phyloP scores from a whole-genome alignment of 2,888 invertebrate genomes.

The Lottia gigantea region DNA sequence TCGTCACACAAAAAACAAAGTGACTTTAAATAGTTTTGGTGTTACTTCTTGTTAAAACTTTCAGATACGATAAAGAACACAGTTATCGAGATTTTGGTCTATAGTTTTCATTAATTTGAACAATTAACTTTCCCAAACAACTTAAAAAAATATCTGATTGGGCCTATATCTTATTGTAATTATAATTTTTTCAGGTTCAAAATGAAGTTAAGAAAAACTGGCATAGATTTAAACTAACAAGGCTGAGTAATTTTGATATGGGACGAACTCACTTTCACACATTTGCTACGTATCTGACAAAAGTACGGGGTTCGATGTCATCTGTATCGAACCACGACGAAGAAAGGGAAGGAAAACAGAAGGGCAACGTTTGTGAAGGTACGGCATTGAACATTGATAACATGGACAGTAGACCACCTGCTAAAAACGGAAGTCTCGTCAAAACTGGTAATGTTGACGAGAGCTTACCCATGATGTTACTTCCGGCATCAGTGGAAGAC shows the following conservation, averaged over 20 bases:
- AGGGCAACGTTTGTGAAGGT: slow-evolving; percentile 7
- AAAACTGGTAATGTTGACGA: slow-evolving; percentile 19
- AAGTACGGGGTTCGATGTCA: slow-evolving; percentile 16
- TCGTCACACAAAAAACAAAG: too few species aligned
- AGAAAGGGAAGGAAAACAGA: neutral
- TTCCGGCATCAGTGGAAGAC: neutral
- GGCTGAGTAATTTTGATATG: slow-evolving; percentile 15
- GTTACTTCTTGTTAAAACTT: too few species aligned
- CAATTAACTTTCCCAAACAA: too few species aligned
- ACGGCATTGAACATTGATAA: slow-evolving; percentile 14
- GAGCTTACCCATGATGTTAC: slow-evolving; percentile 17
- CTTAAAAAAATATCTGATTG: too few species aligned
- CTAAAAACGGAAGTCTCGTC: neutral
- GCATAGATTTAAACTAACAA: slow-evolving; percentile 21
- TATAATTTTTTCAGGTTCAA: slow-evolving; percentile 16
- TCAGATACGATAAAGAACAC: too few species aligned
- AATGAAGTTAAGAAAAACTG: slow-evolving; percentile 27
- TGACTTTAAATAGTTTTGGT: too few species aligned
- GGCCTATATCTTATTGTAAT: too few species aligned
- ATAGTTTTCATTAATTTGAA: too few species aligned
- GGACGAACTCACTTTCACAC: slow-evolving; percentile 19
- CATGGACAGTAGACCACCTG: neutral
- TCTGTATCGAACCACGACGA: slow-evolving; percentile 20
- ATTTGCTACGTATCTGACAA: slow-evolving; percentile 22
- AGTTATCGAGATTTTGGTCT: too few species aligned